These are phyloP conservation scores for Tridacna gigas DNA, from an alignment of 2,888 invertebrate species.

Conservation along the genomic window DNA sequence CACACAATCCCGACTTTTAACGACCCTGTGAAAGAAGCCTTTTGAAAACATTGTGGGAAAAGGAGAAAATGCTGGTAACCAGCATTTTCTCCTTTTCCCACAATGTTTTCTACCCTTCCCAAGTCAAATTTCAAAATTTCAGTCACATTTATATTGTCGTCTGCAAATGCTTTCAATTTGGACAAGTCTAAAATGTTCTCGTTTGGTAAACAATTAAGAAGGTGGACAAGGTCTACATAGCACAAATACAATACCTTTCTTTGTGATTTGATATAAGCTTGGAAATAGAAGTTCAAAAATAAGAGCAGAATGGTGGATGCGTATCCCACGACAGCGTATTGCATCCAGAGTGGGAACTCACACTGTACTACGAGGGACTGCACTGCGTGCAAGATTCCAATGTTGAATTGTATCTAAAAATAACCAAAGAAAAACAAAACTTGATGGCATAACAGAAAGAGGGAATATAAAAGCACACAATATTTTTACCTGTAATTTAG, in stretches of 20 bases:
- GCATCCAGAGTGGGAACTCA: slow-evolving; percentile 90
- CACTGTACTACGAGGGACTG: slow-evolving; percentile 94
- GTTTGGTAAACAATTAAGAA: no score
- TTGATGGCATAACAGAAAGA: slow-evolving; percentile 6
- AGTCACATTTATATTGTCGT: no score
- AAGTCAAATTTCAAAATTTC: no score
- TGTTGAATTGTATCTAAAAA: slow-evolving; percentile 93
- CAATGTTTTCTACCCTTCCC: no score
- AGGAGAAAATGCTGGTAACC: no score
- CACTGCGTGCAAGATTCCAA: slow-evolving; percentile 92
- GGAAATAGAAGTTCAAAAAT: slow-evolving; percentile 85
- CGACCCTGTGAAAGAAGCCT: no score
- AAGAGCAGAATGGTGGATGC: slow-evolving; percentile 82
- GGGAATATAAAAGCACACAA: neutral
- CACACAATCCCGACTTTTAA: no score
- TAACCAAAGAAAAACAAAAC: slow-evolving; percentile 57
- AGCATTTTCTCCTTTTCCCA: no score
- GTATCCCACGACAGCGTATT: slow-evolving; percentile 83
- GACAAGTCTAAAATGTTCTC: no score
- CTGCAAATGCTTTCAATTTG: no score
- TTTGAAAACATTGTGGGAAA: no score
- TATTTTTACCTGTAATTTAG: slow-evolving; percentile 50
- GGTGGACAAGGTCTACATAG: neutral
- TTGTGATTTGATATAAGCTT: slow-evolving; percentile 82
- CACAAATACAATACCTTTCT: slow-evolving; percentile 46